Percentiles rank a stretch among this genome's conserved stretches.
Evolutionary conservation across 2,797 vertebrate genomes (phyloP).

Genomic region (Falco rusticolus): DNA sequence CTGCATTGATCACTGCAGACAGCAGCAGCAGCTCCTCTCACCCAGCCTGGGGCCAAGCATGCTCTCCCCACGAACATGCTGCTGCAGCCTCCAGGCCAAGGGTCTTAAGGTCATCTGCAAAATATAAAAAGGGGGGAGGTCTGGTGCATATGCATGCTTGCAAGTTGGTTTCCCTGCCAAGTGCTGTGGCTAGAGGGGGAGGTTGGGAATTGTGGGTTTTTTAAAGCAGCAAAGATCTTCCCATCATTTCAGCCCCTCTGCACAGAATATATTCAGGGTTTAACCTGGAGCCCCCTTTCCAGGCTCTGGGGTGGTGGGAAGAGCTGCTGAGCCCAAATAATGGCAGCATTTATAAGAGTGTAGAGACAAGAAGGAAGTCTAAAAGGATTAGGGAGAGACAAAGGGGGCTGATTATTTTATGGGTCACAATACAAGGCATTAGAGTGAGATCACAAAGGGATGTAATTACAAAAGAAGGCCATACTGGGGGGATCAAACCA

Average conservation of each 20-base stretch:
- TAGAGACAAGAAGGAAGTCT: slow-evolving; percentile 75
- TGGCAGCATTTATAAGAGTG: slow-evolving; percentile 70
- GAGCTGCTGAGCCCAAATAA: slow-evolving; percentile 74
- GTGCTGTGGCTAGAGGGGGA: neutral
- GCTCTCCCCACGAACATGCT: neutral
- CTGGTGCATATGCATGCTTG: neutral
- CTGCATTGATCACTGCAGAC: neutral
- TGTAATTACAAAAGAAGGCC: slow-evolving; percentile 76
- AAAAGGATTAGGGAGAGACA: slow-evolving; percentile 77
- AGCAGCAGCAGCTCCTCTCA: neutral
- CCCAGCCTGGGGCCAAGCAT: neutral
- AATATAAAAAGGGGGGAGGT: neutral
- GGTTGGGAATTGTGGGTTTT: neutral
- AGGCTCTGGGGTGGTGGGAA: slow-evolving; percentile 68
- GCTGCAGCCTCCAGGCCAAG: neutral
- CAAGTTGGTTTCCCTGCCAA: neutral
- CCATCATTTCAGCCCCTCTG: slow-evolving; percentile 23
- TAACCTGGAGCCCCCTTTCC: slow-evolving; percentile 63
- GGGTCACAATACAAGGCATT: slow-evolving; percentile 77
- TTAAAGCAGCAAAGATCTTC: slow-evolving; percentile 45
- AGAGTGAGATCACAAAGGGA: slow-evolving; percentile 74
- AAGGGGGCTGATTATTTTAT: slow-evolving; percentile 76
- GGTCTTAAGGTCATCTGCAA: neutral
- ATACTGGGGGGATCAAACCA: slow-evolving; percentile 64
- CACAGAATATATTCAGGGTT: slow-evolving; percentile 54